Conservation (phyloP, 2,797 vertebrate genomes). For the Typhlichthys eigenmanni region DNA sequence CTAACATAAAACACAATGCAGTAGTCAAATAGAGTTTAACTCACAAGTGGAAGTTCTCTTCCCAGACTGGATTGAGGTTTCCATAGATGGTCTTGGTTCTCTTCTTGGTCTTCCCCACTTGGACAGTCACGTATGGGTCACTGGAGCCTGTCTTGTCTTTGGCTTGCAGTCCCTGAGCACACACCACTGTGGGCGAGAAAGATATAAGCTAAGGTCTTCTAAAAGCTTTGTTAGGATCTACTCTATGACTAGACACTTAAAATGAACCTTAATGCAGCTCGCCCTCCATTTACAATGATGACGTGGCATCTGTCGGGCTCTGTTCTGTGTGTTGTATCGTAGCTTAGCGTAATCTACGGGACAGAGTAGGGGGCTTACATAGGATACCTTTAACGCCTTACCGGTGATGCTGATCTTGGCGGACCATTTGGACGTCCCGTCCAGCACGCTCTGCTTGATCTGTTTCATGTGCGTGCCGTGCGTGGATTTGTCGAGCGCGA, state of each 20-base stretch:
- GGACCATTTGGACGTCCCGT: conserved; percentile 97
- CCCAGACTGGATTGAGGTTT: conserved; percentile 97
- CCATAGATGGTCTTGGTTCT: conserved; percentile 98
- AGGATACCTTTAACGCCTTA: conserved; percentile 47
- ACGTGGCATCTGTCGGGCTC: too few species aligned
- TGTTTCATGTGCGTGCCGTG: conserved; percentile 95
- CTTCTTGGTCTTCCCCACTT: conserved; percentile 98
- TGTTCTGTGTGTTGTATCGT: too few species aligned
- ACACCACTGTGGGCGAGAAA: conserved; percentile 79
- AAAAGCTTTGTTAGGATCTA: neutral
- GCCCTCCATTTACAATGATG: too few species aligned
- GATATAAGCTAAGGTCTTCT: neutral
- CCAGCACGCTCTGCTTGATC: conserved; percentile 95
- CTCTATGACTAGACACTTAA: too few species aligned
- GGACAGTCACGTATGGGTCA: conserved; percentile 95
- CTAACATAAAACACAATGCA: conserved; percentile 1
- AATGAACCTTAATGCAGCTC: too few species aligned
- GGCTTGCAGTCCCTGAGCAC: conserved; percentile 95
- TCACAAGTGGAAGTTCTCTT: conserved; percentile 98
- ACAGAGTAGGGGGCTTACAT: too few species aligned
- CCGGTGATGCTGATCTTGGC: conserved; percentile 98
- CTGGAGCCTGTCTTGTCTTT: conserved; percentile 98
- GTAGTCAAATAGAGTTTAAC: conserved; percentile 37
- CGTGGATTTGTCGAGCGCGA: conserved; percentile 82
- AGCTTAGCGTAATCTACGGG: too few species aligned